Conservation (phyloP, 2,113 vertebrate species). For the Alligator sinensis region DNA sequence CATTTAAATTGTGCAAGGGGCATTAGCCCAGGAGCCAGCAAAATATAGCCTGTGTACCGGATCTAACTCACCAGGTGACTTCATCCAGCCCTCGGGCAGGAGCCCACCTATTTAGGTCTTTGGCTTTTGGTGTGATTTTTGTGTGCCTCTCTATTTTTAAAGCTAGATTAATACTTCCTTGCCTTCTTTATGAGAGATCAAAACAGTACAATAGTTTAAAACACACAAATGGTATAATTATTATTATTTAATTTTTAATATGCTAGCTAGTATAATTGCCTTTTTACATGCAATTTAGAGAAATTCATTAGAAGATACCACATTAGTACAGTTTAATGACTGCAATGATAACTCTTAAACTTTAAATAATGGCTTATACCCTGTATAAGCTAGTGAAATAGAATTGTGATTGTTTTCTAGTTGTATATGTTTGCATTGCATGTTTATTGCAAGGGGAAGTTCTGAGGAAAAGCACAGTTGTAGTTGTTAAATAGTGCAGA, state of each 20-base stretch:
- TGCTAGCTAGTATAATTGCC: not conserved
- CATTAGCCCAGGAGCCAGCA: too few species aligned
- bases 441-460: not conserved
- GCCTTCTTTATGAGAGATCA: not conserved
- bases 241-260: not conserved
- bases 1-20: too few species aligned
- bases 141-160: not conserved
- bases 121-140: not conserved
- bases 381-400: not conserved
- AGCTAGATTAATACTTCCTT: not conserved
- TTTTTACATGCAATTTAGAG: not conserved
- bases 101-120: not conserved
- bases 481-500: not conserved
- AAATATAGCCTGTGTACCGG: too few species aligned
- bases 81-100: too few species aligned
- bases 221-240: not conserved
- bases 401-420: not conserved
- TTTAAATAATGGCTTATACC: not conserved
- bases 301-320: not conserved
- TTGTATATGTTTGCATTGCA: not conserved
- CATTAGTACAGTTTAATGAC: not conserved
- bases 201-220: too few species aligned
- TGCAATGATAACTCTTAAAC: not conserved
- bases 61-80: too few species aligned
- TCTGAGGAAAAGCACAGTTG: not conserved